A percentile compares a stretch with the other conserved stretches of the same genome.
Conservation (phyloP, 2,113 vertebrate genomes). For the Ophthalmolycus amberensis region DNA sequence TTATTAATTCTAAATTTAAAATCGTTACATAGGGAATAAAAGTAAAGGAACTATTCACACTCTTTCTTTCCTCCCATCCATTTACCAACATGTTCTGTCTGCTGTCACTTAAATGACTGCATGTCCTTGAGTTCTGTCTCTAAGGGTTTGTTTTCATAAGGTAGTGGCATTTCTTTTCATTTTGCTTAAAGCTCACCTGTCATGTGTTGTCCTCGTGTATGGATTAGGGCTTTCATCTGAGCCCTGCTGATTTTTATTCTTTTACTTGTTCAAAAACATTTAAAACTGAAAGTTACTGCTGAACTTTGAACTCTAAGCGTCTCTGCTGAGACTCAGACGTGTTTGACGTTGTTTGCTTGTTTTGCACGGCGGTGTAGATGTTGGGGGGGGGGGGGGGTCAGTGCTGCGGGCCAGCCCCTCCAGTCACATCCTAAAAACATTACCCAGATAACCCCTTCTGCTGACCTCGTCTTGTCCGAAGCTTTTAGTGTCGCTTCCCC, state of each 20-base stretch:
- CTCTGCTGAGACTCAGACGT: constrained; percentile 36
- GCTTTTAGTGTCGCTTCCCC: constrained; percentile 59
- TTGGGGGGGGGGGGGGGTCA: constrained; percentile 42
- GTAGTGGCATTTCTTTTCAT: not conserved
- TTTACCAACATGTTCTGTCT: not conserved
- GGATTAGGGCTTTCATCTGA: not conserved
- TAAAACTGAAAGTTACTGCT: not conserved
- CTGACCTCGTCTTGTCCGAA: constrained; percentile 54
- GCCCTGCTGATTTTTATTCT: not conserved
- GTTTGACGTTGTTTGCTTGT: constrained; percentile 49
- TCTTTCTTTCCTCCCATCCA: not conserved
- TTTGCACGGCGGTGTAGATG: constrained; percentile 37
- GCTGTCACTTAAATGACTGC: constrained; percentile 23
- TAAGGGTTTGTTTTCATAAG: not conserved
- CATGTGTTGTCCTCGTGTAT: constrained; percentile 6
- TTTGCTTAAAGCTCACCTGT: constrained; percentile 33
- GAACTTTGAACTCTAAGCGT: not conserved
- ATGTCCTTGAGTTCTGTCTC: not conserved
- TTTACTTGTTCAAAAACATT: not conserved
- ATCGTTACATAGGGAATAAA: not conserved
- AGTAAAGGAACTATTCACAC: not conserved
- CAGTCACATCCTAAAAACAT: constrained; percentile 67
- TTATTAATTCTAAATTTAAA: not conserved
- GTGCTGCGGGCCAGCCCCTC: constrained; percentile 37
- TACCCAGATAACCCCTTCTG: constrained; percentile 56